A percentile compares a stretch with the other conserved stretches of the same genome.
Conservation (phyloP, 1,140 invertebrate genomes). For the Drosophila bifasciata region DNA sequence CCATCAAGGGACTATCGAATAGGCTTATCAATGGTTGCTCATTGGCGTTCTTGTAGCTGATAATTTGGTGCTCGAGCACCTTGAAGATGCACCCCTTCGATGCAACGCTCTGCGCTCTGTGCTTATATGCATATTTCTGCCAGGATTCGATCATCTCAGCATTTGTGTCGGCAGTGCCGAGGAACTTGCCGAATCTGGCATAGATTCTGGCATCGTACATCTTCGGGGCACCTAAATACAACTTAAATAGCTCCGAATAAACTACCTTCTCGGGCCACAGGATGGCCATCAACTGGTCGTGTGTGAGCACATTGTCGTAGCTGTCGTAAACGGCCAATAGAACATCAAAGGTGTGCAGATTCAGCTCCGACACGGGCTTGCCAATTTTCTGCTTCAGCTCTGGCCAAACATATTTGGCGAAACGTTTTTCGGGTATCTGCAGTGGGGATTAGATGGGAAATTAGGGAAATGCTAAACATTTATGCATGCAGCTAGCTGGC, state of each 20-base stretch:
- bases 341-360: constrained; percentile 37
- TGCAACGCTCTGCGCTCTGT: background rate
- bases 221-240: constrained; percentile 34
- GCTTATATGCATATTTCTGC: constrained; percentile 17
- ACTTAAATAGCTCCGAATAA: constrained; percentile 42
- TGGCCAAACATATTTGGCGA: constrained; percentile 46
- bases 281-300: constrained; percentile 20
- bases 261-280: constrained; percentile 35
- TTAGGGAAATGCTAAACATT: background rate
- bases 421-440: constrained; percentile 17
- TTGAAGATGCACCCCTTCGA: constrained; percentile 25
- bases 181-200: constrained; percentile 39
- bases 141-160: constrained; percentile 21
- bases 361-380: constrained; percentile 33
- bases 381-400: constrained; percentile 25
- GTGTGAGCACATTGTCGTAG: constrained; percentile 29
- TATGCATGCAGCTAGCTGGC: background rate
- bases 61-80: constrained; percentile 21
- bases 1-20: constrained; percentile 15
- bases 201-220: constrained; percentile 25
- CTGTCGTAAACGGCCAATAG: constrained; percentile 39
- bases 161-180: background rate
- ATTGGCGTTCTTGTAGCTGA: constrained; percentile 4
- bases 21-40: constrained; percentile 20
- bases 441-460: constrained; percentile 3